A percentile compares a stretch with the other conserved stretches of the same genome.
Conservation (phyloP, 2,888 invertebrate species). For the Andrena camellia region DNA sequence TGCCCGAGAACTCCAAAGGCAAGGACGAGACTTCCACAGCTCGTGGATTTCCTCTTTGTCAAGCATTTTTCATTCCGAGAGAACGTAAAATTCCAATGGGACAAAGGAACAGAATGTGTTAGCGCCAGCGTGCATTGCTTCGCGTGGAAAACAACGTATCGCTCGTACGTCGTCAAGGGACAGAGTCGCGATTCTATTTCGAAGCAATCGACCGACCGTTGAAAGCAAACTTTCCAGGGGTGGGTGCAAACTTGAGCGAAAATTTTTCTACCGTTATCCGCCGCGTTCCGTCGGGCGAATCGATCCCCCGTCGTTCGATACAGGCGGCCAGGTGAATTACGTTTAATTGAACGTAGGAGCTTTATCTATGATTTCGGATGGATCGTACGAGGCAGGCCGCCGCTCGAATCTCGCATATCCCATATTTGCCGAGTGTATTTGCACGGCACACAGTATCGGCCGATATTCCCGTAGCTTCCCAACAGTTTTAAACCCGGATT, state of each 20-base stretch:
- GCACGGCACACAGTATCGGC: slow-evolving; percentile 76
- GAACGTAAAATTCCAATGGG: not conserved
- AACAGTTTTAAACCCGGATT: slow-evolving; percentile 80
- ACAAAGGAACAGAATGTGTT: not conserved
- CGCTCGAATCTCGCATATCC: slow-evolving; percentile 59
- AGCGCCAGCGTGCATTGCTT: not conserved
- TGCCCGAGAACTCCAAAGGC: no score
- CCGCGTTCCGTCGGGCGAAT: slow-evolving; percentile 48
- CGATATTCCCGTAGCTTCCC: slow-evolving; percentile 70
- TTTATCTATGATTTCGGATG: slow-evolving; percentile 68
- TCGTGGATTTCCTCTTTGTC: not conserved
- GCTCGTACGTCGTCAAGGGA: not conserved
- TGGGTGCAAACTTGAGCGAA: not conserved
- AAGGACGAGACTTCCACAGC: no score
- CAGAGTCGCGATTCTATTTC: slow-evolving; percentile 1
- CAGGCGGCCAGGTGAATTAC: slow-evolving; percentile 63
- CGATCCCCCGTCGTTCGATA: slow-evolving; percentile 47
- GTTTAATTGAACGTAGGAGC: slow-evolving; percentile 68
- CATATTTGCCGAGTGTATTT: slow-evolving; percentile 80
- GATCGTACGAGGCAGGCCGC: slow-evolving; percentile 35
- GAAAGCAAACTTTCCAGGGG: not conserved
- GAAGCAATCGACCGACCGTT: not conserved
- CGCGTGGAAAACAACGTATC: not conserved
- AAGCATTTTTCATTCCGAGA: not conserved
- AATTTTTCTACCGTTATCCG: slow-evolving; percentile 33